Evolutionary conservation across 2,888 invertebrate genomes (phyloP).

Genomic region (Heliconius ethilla): DNA sequence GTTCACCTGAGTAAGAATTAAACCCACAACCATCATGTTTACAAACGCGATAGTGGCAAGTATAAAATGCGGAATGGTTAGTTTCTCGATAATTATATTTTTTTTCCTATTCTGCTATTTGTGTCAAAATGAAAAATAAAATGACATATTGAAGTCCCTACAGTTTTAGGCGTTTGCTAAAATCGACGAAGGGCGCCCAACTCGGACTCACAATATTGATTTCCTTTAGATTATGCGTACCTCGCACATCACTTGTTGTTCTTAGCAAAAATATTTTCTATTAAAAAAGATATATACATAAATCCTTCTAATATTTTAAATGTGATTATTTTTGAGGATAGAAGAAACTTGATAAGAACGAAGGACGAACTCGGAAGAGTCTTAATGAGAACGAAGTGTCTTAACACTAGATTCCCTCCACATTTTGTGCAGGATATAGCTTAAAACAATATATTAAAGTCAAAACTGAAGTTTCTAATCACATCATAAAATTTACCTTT

Average conservation of each 20-base stretch:
- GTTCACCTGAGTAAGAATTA: no score
- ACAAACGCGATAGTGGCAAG: no score
- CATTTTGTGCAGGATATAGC: no score
- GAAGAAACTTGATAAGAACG: neutral
- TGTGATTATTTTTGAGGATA: no score
- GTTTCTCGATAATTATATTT: neutral
- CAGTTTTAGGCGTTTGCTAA: slow-evolving; percentile 52
- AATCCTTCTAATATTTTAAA: no score
- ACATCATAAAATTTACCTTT: no score
- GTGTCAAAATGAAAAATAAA: neutral
- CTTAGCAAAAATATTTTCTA: neutral
- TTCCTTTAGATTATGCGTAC: slow-evolving; percentile 64
- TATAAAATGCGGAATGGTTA: neutral
- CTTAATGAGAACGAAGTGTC: neutral
- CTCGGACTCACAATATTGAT: slow-evolving; percentile 70
- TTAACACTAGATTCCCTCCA: neutral
- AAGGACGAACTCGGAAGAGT: neutral
- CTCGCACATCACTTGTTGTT: slow-evolving; percentile 46
- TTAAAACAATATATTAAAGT: no score
- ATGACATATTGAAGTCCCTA: slow-evolving; percentile 48
- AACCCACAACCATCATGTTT: no score
- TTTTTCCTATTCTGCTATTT: neutral
- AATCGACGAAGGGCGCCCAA: slow-evolving; percentile 60
- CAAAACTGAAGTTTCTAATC: no score
- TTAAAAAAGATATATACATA: no score